Evolutionary conservation across 2,113 vertebrate species (phyloP).

Genomic region (Melozone crissalis): DNA sequence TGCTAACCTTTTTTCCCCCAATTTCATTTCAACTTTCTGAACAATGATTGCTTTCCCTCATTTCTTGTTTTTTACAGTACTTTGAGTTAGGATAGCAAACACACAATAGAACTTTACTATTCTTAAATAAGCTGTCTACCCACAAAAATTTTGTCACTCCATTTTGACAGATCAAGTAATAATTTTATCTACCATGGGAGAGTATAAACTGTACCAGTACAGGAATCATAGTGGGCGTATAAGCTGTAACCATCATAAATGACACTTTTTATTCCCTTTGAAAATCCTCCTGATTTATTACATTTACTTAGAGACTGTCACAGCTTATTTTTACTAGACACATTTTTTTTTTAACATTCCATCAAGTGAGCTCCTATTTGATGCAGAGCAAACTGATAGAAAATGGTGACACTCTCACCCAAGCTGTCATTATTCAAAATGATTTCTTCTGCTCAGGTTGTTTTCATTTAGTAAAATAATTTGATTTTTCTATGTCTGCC

Average conservation of each 20-base stretch:
- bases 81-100: conserved; percentile 48
- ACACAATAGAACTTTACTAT: conserved; percentile 65
- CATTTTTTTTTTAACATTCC: conserved; percentile 55
- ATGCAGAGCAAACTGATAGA: conserved; percentile 66
- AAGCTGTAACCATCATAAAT: conserved; percentile 73
- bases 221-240: conserved; percentile 70
- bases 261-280: conserved; percentile 74
- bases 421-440: conserved; percentile 70
- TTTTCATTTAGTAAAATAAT: conserved; percentile 75
- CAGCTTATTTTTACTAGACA: conserved; percentile 74
- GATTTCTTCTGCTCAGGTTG: conserved; percentile 73
- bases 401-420: conserved; percentile 71
- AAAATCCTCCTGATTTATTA: conserved; percentile 76
- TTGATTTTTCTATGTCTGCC: conserved; percentile 73
- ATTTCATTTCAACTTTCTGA: conserved; percentile 22
- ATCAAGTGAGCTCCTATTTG: conserved; percentile 66
- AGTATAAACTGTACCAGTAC: conserved; percentile 69
- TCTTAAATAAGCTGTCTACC: conserved; percentile 70
- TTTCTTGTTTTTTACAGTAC: conserved; percentile 48
- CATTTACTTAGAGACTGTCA: conserved; percentile 77
- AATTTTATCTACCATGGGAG: conserved; percentile 74
- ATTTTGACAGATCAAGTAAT: conserved; percentile 78
- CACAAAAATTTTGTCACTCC: conserved; percentile 67
- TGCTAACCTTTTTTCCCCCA: background rate
- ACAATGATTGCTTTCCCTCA: background rate